These are phyloP conservation scores for Podilymbus podiceps DNA, from an alignment of 2,113 vertebrate species.

Conservation along the genomic window DNA sequence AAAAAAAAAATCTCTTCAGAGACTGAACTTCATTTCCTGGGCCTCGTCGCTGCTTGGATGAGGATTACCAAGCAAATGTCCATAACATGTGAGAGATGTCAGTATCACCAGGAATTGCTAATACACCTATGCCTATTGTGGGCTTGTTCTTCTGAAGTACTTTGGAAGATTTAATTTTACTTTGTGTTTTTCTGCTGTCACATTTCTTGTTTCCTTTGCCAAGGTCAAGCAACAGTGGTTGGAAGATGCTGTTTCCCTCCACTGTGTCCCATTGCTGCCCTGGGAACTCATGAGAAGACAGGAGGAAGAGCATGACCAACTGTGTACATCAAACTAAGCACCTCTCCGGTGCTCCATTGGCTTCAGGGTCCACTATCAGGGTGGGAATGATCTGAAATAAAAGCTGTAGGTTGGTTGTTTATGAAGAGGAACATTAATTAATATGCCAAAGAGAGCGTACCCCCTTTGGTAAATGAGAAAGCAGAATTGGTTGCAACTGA, in stretches of 20 bases:
- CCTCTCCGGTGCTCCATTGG: not conserved
- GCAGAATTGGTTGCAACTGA: no score
- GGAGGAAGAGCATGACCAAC: not conserved
- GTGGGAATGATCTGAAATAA: not conserved
- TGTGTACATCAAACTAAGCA: not conserved
- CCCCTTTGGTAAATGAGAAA: no score
- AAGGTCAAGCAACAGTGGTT: not conserved
- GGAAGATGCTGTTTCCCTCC: not conserved
- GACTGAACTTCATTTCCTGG: not conserved
- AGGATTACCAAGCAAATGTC: not conserved
- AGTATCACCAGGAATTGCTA: not conserved
- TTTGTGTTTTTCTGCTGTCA: not conserved
- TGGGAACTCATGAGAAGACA: accelerated
- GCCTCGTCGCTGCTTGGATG: not conserved
- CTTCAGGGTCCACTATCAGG: not conserved
- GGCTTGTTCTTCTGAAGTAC: not conserved
- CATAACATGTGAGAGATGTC: not conserved
- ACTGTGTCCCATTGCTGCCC: not conserved
- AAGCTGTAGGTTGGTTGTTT: not conserved
- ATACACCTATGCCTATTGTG: not conserved
- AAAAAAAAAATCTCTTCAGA: not conserved
- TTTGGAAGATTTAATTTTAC: not conserved
- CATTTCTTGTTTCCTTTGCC: not conserved
- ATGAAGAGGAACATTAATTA: not conserved
- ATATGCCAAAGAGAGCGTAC: no score